These are phyloP conservation scores for Pseudomyrmex pallidus DNA, from an alignment of 1,140 invertebrate species.

Conservation along the genomic window DNA sequence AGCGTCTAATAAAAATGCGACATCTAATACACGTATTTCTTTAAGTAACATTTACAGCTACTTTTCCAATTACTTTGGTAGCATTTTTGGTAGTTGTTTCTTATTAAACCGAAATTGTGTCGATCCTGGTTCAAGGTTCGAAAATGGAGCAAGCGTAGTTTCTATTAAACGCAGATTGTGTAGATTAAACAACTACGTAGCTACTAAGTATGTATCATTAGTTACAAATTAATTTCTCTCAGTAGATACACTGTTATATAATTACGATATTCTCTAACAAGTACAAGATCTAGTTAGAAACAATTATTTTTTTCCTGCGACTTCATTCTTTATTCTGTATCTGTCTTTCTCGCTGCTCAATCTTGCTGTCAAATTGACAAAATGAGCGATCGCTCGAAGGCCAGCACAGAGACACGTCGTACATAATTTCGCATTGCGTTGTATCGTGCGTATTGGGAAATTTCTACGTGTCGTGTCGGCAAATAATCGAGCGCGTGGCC, in stretches of 20 bases:
- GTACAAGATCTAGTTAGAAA: no score
- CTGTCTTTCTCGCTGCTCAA: conserved; percentile 23
- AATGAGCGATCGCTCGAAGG: conserved; percentile 8
- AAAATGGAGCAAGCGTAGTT: conserved; percentile 70
- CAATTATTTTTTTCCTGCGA: no score
- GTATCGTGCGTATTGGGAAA: conserved; percentile 2
- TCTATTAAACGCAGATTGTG: conserved; percentile 20
- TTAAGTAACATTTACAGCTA: background rate
- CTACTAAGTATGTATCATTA: background rate
- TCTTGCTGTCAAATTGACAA: background rate
- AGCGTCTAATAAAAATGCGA: conserved; percentile 23
- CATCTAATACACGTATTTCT: conserved; percentile 10
- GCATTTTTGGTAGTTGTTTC: no score
- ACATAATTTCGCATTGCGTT: conserved; percentile 14
- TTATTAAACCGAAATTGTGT: background rate
- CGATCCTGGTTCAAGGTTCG: conserved; percentile 36
- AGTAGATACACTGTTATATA: no score
- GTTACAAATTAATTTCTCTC: no score
- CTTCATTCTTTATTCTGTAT: conserved; percentile 8
- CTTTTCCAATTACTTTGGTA: no score
- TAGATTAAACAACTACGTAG: conserved; percentile 19
- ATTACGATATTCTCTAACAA: no score
- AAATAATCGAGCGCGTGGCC: conserved; percentile 37
- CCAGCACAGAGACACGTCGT: background rate
- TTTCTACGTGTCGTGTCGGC: conserved; percentile 28